These are phyloP conservation scores for Aplodontia rufa DNA, from an alignment of 2,113 vertebrate genomes.

Conservation along the genomic window DNA sequence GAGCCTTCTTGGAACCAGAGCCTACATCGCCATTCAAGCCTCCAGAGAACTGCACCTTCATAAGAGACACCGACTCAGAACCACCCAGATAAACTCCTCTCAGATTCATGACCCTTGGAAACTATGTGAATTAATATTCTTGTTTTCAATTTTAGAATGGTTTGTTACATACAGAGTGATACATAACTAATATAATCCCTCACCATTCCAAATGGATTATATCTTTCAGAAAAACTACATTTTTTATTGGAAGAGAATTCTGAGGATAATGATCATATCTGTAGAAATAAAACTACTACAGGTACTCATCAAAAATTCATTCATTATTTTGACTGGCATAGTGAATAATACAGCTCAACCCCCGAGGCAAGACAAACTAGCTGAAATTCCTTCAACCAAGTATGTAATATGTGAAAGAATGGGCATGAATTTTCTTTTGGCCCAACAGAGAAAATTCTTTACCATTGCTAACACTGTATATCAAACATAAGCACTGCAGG, in stretches of 20 bases:
- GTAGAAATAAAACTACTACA: background rate
- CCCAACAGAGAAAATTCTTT: background rate
- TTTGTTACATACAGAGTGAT: background rate
- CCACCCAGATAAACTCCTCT: background rate
- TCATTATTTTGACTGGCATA: background rate
- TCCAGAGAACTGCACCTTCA: background rate
- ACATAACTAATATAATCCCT: background rate
- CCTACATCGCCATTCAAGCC: background rate
- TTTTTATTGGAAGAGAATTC: background rate
- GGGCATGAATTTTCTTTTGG: background rate
- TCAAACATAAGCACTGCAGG: background rate
- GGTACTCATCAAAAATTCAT: background rate
- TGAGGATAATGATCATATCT: constrained; percentile 5
- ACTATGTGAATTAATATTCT: background rate
- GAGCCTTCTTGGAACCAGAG: background rate
- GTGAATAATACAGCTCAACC: background rate
- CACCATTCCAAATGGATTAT: background rate
- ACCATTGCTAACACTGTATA: background rate
- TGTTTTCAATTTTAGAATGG: background rate
- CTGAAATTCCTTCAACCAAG: constrained; percentile 2
- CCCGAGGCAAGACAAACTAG: background rate
- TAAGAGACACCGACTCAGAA: background rate
- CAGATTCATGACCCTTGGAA: background rate
- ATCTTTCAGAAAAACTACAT: background rate
- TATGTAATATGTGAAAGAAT: background rate